Evolutionary conservation across 2,888 invertebrate genomes (phyloP), one percentile per base, ranked within the genome.

Genomic region (Bhutanitis thaidina): DNA sequence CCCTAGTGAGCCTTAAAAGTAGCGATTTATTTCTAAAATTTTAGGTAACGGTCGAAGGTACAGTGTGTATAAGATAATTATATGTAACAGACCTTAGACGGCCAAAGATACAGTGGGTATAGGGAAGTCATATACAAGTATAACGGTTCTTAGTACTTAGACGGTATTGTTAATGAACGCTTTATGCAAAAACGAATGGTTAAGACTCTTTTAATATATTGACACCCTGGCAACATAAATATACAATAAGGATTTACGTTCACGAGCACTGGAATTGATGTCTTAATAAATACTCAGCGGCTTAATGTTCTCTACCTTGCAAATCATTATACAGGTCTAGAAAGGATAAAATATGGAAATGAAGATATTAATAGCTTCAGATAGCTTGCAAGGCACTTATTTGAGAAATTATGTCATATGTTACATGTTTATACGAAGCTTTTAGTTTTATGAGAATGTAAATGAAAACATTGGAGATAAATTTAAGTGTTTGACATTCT

Each of bases 321-420:
- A 35, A 39, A 50, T 40, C 40, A 32, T 46, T 51, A 44, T 15
- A 29, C 29, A 29, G 35, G 45, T 35, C 29, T 39, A 37, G 36
- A 13, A 49, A 41, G 46, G 51, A 46, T 41, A 29, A 50, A 40
- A 36, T 51, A 51, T 46, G 51, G 30, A 51, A 51, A 51, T 51
- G 40, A 41, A 45, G 45, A 36, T 36, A 46, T 51, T 51, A 45
- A 51, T 45, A 40, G 50, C 50, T 9, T 9, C 9, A 43, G 41
- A 37, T 43, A 36, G 12, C 25, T 27, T 16, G 43, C 27, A 13
- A 12, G 12, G 14, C 29, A 32, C 25, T 34, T 50, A 44, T 44
- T 44, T 44, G 13, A 49, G 37, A 37, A 39, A 9, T 49, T 15
- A n/a, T n/a, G n/a, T n/a, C n/a, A n/a, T n/a, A n/a, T n/a, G n/a